Base-by-base conservation (phyloP, 2,113 vertebrate genomes). In the Fulica atra region DNA sequence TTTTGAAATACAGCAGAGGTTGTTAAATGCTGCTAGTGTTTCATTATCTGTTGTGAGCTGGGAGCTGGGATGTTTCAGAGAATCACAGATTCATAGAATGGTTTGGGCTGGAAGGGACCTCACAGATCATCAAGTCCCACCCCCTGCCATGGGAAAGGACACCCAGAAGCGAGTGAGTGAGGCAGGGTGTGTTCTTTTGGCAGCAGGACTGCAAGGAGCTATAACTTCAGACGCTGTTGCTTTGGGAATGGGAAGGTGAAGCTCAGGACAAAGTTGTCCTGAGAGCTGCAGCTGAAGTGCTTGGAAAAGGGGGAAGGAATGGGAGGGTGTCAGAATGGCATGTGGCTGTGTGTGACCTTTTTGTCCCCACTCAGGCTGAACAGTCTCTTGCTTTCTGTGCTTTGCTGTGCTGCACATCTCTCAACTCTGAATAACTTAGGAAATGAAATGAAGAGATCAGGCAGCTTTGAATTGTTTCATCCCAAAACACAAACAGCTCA, bases 301-400 rank as follows among this genome's bases (percentile, higher is more conserved):
- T 1, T 36, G 72, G 61, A 5, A 59, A 7, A 70, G 48, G 63
- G 57, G 60, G 48, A 25, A 33, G 42, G 72, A 35, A 4, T 7
- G 35, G 51, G 57, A 51, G 31, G 36, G 42, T 11, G 29, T 57
- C 40, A 9, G 72, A 16, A 20, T 1, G 28, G 8, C 10, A 3
- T 8, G 1, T 5, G 56, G 56, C 57, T 56, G 35, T 1, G 0
- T 21, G 4, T 0, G 3, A 40, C 44, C 26, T 29, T 5, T 10
- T 13, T 26, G n/a, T 44, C 78, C 64, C 50, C 53, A 20, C 24
- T 51, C 5, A 18, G 53, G 35, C 53, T 38, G 11, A 35, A 31
- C 25, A 15, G 16, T 23, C 25, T n/a, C 28, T 19, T 17, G 33
- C 50, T 59, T 31, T 20, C n/a, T 15, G 24, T 10, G 1, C 53